phyloP scores from a whole-genome alignment of 1,140 invertebrate genomes.

The Maniola jurtina region DNA sequence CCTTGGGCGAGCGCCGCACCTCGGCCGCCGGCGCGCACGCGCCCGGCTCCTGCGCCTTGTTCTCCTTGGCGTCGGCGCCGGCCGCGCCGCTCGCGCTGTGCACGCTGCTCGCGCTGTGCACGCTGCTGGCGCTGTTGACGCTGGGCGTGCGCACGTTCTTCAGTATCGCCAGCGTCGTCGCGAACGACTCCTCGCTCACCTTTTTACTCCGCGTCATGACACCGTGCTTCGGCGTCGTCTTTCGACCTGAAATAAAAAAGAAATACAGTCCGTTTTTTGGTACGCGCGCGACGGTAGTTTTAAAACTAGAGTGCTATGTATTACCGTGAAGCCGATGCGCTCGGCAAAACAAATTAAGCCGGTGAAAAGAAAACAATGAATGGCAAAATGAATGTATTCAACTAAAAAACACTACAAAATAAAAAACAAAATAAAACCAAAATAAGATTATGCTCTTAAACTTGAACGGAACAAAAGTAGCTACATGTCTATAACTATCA shows the following conservation, averaged over 20 bases:
- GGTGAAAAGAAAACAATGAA: conserved; percentile 46
- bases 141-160: conserved; percentile 49
- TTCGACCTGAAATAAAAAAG: conserved; percentile 66
- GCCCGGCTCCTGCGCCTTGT: conserved; percentile 37
- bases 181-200: conserved; percentile 50
- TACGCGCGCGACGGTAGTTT: not conserved
- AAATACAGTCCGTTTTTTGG: conserved; percentile 47
- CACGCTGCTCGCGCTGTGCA: conserved; percentile 13
- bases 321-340: conserved; percentile 14
- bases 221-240: conserved; percentile 48
- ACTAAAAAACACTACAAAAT: conserved; percentile 27
- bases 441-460: conserved; percentile 26
- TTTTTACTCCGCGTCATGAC: conserved; percentile 69
- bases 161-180: conserved; percentile 60
- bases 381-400: conserved; percentile 47
- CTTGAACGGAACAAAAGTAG: conserved; percentile 24
- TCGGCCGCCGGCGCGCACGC: conserved; percentile 21
- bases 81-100: conserved; percentile 26
- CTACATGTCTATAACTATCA: conserved; percentile 19
- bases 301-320: conserved; percentile 2
- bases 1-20: conserved; percentile 30
- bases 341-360: conserved; percentile 12
- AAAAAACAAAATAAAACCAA: conserved; percentile 21
- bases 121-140: conserved; percentile 8
- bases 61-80: conserved; percentile 53